A percentile compares a stretch with the other conserved stretches of the same genome.
Conservation (phyloP, 2,888 invertebrate genomes). For the Nephrotoma guestfalica region DNA sequence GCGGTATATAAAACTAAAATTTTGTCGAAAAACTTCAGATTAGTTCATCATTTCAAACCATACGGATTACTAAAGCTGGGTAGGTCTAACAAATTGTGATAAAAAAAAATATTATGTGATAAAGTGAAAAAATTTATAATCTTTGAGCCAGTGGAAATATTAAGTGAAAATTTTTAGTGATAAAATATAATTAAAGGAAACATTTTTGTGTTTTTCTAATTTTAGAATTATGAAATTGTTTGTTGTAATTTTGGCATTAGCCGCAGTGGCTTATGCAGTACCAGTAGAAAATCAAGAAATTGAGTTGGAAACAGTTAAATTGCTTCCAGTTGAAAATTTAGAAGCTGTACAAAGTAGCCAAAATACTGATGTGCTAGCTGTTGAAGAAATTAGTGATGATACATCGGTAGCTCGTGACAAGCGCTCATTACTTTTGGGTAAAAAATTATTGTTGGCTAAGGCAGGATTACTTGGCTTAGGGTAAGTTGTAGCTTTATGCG, state of each 20-base stretch:
- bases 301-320: not conserved
- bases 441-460: not conserved
- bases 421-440: not conserved
- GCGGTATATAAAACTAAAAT: not conserved
- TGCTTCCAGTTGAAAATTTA: not conserved
- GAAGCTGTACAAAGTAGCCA: not conserved
- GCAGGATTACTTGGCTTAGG: not conserved
- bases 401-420: not conserved
- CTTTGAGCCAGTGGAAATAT: not conserved
- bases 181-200: not conserved
- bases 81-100: not conserved
- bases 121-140: not conserved
- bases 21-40: not conserved
- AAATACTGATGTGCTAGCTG: not conserved
- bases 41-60: not conserved
- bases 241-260: not conserved
- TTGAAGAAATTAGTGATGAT: not conserved
- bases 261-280: not conserved
- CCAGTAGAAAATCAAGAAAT: not conserved
- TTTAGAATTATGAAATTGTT: not conserved
- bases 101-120: not conserved
- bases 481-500: not conserved
- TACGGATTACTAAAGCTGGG: not conserved
- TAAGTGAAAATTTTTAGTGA: not conserved
- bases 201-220: not conserved